phyloP scores from a whole-genome alignment of 1,140 invertebrate species.

The Eubasilissa regina region DNA sequence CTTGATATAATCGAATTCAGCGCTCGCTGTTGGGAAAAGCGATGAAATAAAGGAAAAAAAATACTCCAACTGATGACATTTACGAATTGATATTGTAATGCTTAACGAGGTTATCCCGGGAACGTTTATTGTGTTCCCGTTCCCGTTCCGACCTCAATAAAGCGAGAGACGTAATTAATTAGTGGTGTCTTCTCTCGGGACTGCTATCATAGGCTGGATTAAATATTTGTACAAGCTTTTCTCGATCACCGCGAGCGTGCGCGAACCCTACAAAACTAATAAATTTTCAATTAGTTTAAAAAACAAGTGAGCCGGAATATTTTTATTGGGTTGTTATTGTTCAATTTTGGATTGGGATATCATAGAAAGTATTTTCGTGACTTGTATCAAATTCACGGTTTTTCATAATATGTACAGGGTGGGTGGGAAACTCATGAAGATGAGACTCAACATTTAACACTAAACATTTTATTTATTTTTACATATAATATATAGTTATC shows the following conservation, averaged over 20 bases:
- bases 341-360: no score
- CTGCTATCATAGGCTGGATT: background rate
- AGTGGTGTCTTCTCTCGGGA: conserved; percentile 26
- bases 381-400: no score
- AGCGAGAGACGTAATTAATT: conserved; percentile 36
- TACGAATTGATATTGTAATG: conserved; percentile 30
- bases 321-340: background rate
- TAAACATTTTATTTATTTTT: no score
- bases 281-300: background rate
- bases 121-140: conserved; percentile 38
- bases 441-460: no score
- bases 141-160: background rate
- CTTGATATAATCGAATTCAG: conserved; percentile 8
- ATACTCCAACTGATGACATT: conserved; percentile 17
- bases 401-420: no score
- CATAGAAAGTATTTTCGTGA: no score
- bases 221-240: conserved; percentile 26
- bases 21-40: background rate
- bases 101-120: conserved; percentile 35
- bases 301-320: background rate
- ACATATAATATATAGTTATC: no score
- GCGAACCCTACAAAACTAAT: background rate
- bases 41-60: conserved; percentile 7
- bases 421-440: no score
- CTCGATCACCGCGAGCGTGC: background rate